Percentiles rank a stretch among this genome's conserved stretches.
phyloP scores from a whole-genome alignment of 2,113 vertebrate species.

The Malaclemys terrapin region DNA sequence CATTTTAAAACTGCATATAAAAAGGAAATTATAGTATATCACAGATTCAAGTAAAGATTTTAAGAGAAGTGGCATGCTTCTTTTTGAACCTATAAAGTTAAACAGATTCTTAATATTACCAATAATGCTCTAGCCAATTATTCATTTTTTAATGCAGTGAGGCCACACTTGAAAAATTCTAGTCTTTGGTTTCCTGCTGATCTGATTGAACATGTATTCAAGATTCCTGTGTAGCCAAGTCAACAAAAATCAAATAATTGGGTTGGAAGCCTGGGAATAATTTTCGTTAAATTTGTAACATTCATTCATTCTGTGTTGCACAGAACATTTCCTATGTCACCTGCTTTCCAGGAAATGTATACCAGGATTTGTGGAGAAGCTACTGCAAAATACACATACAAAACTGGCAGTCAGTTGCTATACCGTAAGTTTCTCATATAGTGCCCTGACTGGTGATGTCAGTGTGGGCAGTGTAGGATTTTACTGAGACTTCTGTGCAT shows the following conservation, averaged over 20 bases:
- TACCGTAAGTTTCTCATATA: neutral
- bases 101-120: neutral
- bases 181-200: constrained; percentile 36
- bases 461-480: neutral
- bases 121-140: neutral
- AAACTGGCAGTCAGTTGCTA: neutral
- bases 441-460: fast-evolving
- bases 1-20: neutral
- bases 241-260: constrained; percentile 53
- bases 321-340: neutral
- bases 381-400: neutral
- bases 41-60: neutral
- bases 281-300: constrained; percentile 25
- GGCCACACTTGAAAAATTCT: constrained; percentile 25
- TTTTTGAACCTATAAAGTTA: neutral
- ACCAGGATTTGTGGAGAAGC: neutral
- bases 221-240: constrained; percentile 19
- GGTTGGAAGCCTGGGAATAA: constrained; percentile 15
- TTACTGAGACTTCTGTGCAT: neutral
- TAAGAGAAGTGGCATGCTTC: neutral
- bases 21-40: neutral
- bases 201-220: constrained; percentile 42
- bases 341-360: neutral
- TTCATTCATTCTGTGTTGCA: neutral
- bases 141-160: constrained; percentile 20